Percentiles rank a stretch among this genome's conserved stretches.
Conservation (phyloP, 2,113 vertebrate species). For the Toxotes chatareus region DNA sequence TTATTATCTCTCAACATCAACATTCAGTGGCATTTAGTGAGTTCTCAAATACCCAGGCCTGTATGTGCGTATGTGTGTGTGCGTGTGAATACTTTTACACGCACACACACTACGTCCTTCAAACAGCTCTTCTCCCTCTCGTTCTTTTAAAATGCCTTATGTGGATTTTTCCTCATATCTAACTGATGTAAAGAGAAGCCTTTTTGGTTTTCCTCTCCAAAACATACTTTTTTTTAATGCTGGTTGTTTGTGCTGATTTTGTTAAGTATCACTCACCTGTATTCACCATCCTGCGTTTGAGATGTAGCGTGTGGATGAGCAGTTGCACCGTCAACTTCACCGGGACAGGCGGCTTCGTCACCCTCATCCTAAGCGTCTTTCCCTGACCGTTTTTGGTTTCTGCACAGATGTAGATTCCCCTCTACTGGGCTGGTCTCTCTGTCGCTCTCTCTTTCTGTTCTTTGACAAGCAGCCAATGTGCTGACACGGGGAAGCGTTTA, state of each 20-base stretch:
- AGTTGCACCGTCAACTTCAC: not conserved
- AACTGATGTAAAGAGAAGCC: not conserved
- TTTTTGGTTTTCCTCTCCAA: not conserved
- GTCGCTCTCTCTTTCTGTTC: constrained; percentile 50
- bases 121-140: not conserved
- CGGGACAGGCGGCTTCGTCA: not conserved
- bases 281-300: constrained; percentile 5
- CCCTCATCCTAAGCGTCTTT: constrained; percentile 9
- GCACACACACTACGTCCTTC: not conserved
- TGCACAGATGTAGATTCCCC: constrained; percentile 51
- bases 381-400: constrained; percentile 26
- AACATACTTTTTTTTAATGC: not conserved
- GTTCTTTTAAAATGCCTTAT: constrained; percentile 1
- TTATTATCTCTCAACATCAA: constrained; percentile 5
- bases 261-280: constrained; percentile 19
- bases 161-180: not conserved
- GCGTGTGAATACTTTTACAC: not conserved
- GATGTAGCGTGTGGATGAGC: not conserved
- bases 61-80: constrained; percentile 1
- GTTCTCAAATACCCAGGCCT: constrained; percentile 5
- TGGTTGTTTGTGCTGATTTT: not conserved
- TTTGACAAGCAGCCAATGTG: constrained; percentile 74
- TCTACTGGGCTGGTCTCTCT: constrained; percentile 36
- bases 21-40: constrained; percentile 7
- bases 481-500: constrained; percentile 75